Evolutionary conservation across 2,113 vertebrate species (phyloP), one percentile per base, ranked within the genome.

Genomic region (Rhodinocichla rosea): DNA sequence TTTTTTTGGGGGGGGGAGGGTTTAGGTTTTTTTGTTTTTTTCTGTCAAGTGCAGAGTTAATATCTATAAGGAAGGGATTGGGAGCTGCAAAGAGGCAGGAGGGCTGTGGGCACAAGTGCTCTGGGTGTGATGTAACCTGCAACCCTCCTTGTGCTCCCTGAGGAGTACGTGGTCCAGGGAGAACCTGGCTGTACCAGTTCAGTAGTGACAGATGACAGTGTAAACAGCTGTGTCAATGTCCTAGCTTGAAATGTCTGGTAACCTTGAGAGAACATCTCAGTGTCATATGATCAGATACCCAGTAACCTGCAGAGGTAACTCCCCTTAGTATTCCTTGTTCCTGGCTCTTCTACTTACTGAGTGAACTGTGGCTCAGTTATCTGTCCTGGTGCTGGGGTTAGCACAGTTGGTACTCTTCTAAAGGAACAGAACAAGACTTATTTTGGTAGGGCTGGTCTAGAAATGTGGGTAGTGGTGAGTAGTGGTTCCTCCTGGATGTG

Each of bases 301-400:
- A 92, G 84, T 94, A 96, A 97, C 94, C 81, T 95, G 91, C 50
- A 74, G 87, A 79, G 80, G 57, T 78, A 80, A 94, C 79, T 87
- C 24, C 3, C 65, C 14, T 52, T 52, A 20, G 39, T 86, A 27
- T 88, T 93, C 75, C 85, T 86, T 60, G 55, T 28, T 60, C 22
- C 39, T 95, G 88, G 44, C 56, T 90, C n/a, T 90, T 84, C 37
- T 52, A 37, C 52, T 49, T 55, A 7, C 52, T 49, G 7, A 79
- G 52, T 81, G 73, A 92, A 27, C 63, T 74, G 8, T 39, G 67
- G 70, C 55, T 91, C 55, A 44, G 68, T 75, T 94, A 78, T 91
- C 67, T 90, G 47, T 11, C 74, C 69, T 84, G 0, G 0, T 39
- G 53, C 83, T 76, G 33, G 18, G 17, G 4, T 78, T 74, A 35